phyloP scores from a whole-genome alignment of 2,113 vertebrate species.

The Bagarius yarrelli region DNA sequence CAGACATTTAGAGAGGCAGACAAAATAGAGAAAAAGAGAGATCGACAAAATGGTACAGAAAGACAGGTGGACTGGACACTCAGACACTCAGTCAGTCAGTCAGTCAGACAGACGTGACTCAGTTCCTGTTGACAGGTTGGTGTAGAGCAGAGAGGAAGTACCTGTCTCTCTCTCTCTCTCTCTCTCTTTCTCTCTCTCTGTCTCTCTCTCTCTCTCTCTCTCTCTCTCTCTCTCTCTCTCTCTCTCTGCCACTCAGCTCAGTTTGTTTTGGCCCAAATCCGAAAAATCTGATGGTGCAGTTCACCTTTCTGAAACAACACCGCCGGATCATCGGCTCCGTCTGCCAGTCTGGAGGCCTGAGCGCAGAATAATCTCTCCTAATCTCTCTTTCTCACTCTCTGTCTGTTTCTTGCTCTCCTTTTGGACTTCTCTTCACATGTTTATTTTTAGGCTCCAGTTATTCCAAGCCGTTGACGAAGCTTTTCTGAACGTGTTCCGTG shows the following conservation, averaged over 20 bases:
- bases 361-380: too few relatives aligned
- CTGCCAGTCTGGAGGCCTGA: too few relatives aligned
- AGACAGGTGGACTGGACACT: too few relatives aligned
- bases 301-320: conserved; percentile 6
- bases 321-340: too few relatives aligned
- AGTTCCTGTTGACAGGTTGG: conserved; percentile 22
- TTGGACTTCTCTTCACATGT: conserved; percentile 36
- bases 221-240: too few relatives aligned
- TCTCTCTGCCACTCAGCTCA: conserved; percentile 51
- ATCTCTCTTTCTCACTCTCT: not conserved
- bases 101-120: conserved; percentile 14
- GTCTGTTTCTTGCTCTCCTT: conserved; percentile 30
- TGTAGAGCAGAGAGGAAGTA: conserved; percentile 22
- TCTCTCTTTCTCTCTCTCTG: conserved; percentile 48
- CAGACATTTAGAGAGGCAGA: too few relatives aligned
- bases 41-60: too few relatives aligned
- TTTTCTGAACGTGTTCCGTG: conserved; percentile 50
- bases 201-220: too few relatives aligned
- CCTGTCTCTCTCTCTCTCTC: conserved; percentile 45
- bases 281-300: not conserved
- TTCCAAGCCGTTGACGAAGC: conserved; percentile 45
- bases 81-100: not conserved
- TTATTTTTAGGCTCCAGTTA: conserved; percentile 56
- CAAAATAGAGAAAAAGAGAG: too few relatives aligned
- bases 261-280: conserved; percentile 53